Evolutionary conservation across 2,888 invertebrate genomes (phyloP).

Genomic region (Brachypalpus laphriformis): DNA sequence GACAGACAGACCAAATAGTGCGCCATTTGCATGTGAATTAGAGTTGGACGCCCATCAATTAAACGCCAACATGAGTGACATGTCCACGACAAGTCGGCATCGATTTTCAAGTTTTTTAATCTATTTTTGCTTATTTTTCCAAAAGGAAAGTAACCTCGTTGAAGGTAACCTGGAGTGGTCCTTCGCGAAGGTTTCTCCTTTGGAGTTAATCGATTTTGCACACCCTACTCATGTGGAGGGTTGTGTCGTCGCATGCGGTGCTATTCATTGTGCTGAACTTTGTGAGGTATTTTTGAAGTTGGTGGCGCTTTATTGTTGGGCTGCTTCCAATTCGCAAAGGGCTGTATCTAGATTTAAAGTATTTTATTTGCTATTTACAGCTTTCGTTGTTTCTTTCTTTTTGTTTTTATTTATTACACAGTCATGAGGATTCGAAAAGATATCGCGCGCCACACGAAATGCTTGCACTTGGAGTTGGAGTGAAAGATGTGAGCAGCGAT

Average conservation of each 20-base stretch:
- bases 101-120: conserved; percentile 52
- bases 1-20: conserved; percentile 27
- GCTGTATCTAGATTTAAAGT: conserved; percentile 38
- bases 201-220: conserved; percentile 53
- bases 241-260: conserved; percentile 8
- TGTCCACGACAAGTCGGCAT: conserved; percentile 47
- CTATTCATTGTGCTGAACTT: conserved; percentile 38
- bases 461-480: conserved; percentile 75
- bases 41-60: conserved; percentile 58
- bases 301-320: conserved; percentile 50
- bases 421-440: conserved; percentile 49
- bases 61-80: conserved; percentile 61
- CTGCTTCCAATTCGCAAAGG: conserved; percentile 32
- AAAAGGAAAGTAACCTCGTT: conserved; percentile 41
- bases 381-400: background rate
- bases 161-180: conserved; percentile 35
- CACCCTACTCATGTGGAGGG: background rate
- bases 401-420: conserved; percentile 12
- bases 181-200: conserved; percentile 40
- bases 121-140: conserved; percentile 10
- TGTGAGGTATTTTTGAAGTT: conserved; percentile 34
- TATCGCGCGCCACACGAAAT: conserved; percentile 76
- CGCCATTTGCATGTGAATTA: conserved; percentile 50
- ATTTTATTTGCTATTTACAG: conserved; percentile 3
- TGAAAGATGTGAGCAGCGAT: conserved; percentile 46